A percentile compares a stretch with the other conserved stretches of the same genome.
phyloP scores from a whole-genome alignment of 1,140 invertebrate genomes.

The Ruditapes philippinarum region DNA sequence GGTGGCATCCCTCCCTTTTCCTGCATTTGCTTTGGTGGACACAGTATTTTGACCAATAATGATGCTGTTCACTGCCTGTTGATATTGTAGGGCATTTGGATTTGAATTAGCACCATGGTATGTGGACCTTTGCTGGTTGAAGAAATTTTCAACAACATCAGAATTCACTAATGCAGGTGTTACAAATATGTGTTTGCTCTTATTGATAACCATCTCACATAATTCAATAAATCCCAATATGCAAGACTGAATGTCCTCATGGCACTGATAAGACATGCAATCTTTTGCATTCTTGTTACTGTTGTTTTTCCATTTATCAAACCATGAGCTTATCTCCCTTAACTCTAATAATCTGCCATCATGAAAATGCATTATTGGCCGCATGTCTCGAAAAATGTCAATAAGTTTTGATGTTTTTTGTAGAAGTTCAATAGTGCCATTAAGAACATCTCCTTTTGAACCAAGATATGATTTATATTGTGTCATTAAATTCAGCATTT shows the following conservation, averaged over 20 bases:
- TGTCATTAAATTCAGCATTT: slow-evolving; percentile 49
- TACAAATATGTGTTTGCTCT: neutral
- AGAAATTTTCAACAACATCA: slow-evolving; percentile 55
- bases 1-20: neutral
- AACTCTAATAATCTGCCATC: slow-evolving; percentile 7
- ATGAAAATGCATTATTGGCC: neutral
- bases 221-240: slow-evolving; percentile 24
- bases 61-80: slow-evolving; percentile 31
- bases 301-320: slow-evolving; percentile 9
- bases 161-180: slow-evolving; percentile 52
- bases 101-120: slow-evolving; percentile 54
- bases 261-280: slow-evolving; percentile 35
- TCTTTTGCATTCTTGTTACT: neutral
- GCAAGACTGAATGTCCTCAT: slow-evolving; percentile 46
- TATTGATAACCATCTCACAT: neutral
- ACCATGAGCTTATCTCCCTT: slow-evolving; percentile 10
- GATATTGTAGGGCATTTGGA: slow-evolving; percentile 47
- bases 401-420: slow-evolving; percentile 52
- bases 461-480: slow-evolving; percentile 38
- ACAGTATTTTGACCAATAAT: slow-evolving; percentile 55
- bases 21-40: slow-evolving; percentile 50
- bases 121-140: slow-evolving; percentile 52
- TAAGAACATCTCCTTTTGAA: slow-evolving; percentile 33
- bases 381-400: slow-evolving; percentile 47
- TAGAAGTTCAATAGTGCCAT: slow-evolving; percentile 43